Base-by-base conservation (phyloP, 2,888 invertebrate genomes). In the Campopleginae sp. region DNA sequence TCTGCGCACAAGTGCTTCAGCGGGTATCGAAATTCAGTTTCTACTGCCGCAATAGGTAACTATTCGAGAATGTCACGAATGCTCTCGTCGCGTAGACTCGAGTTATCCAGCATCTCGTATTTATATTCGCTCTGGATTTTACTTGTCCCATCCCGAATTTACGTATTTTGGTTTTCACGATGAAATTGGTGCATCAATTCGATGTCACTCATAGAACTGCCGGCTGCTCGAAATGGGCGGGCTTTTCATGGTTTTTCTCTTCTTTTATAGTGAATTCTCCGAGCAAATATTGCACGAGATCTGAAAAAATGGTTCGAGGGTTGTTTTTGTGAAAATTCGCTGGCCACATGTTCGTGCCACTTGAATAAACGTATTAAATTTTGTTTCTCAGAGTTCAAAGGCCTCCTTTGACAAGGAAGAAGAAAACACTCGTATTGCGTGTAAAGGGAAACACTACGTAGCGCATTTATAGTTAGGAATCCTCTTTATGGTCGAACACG, bases 21-120 rank as follows among this genome's bases (percentile, higher is more conserved):
- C 65, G 66, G 61, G 70, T 70, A 70, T 70, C 70, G 70, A 79
- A 79, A 70, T 70, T 70, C 61, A 46, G 33, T 79, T 58, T 66
- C 17, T 2, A 44, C 31, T 58, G n/a, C 46, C 33, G 31, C 44
- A 58, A 31, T 65, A 58, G 58, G 42, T 68, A n/a, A 38, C 58
- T 51, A 66, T 42, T 70, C 10, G 66, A 44, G 31, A 68, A 78
- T 78, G 27, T 66, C 58, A 33, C 66, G 68, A 68, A 68, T 77
- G 46, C 68, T 58, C 58, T 58, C 27, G 6, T 58, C 58, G 31
- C 75, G 78, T 27, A 38, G 58, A 58, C 54, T 33, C 66, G 44
- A 42, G 46, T 17, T 6, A 33, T 75, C 19, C 31, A 23, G 6
- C 38, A 10, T 65, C 38, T 51, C 10, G 46, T 23, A 31, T 46